Evolutionary conservation across 2,888 invertebrate genomes (phyloP).

Genomic region (Apocheima hispidaria): DNA sequence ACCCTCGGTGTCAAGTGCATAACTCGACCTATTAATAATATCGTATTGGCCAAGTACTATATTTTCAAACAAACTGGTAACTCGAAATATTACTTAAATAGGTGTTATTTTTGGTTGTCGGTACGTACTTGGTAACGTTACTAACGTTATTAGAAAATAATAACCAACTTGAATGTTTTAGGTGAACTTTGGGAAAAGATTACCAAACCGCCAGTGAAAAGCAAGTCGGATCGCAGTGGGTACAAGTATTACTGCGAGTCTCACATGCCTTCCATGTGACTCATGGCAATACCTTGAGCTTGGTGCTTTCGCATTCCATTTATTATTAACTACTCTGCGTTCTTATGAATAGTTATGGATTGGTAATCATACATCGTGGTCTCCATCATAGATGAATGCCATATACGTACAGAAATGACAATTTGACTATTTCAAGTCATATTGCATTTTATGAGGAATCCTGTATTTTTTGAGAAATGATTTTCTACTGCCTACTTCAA

Average conservation of each 20-base stretch:
- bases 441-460: too few relatives aligned
- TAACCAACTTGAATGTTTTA: not conserved
- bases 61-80: slow-evolving; percentile 10
- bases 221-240: slow-evolving; percentile 42
- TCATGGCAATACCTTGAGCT: slow-evolving; percentile 70
- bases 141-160: not conserved
- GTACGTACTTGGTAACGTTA: not conserved
- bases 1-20: slow-evolving; percentile 38
- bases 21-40: slow-evolving; percentile 27
- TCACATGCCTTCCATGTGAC: slow-evolving; percentile 76
- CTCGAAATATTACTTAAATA: not conserved
- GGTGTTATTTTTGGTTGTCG: not conserved
- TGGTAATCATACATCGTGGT: slow-evolving; percentile 14
- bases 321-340: slow-evolving; percentile 51
- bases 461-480: too few relatives aligned
- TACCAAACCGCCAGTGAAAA: slow-evolving; percentile 3
- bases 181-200: slow-evolving; percentile 1
- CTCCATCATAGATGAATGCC: not conserved
- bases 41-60: slow-evolving; percentile 12
- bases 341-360: slow-evolving; percentile 45
- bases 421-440: too few relatives aligned
- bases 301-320: slow-evolving; percentile 73
- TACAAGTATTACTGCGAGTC: slow-evolving; percentile 51
- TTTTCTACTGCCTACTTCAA: not conserved
- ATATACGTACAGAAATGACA: too few relatives aligned